Evolutionary conservation across 2,797 vertebrate species (phyloP).

Genomic region (Molossus alvarezi): DNA sequence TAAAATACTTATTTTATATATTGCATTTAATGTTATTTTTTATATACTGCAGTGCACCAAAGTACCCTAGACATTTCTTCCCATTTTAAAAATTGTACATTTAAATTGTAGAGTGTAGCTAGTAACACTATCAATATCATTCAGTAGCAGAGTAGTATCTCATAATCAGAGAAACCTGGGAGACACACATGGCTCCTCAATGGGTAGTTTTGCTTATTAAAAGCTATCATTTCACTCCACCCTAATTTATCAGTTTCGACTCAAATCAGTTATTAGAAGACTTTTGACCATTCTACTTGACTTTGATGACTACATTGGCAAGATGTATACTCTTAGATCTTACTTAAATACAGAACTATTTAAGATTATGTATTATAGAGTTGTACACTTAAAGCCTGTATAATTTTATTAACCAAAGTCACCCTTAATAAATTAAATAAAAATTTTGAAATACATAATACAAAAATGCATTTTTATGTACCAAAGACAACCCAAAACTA

Average conservation of each 20-base stretch:
- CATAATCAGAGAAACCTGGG: background rate
- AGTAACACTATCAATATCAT: background rate
- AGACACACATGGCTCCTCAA: background rate
- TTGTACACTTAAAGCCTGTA: background rate
- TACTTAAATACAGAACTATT: background rate
- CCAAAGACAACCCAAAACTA: background rate
- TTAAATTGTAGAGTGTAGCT: slow-evolving; percentile 19
- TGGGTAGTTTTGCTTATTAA: background rate
- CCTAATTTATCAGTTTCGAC: background rate
- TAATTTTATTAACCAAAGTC: background rate
- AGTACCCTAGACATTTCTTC: background rate
- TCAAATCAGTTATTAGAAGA: background rate
- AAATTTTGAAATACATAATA: background rate
- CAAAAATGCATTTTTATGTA: background rate
- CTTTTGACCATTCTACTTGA: background rate
- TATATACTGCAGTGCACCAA: background rate
- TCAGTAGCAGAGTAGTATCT: slow-evolving; percentile 1
- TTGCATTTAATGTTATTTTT: background rate
- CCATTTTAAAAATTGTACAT: background rate
- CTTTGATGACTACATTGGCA: background rate
- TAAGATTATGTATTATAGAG: background rate
- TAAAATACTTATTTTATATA: background rate
- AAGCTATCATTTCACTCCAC: background rate
- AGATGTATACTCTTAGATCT: background rate
- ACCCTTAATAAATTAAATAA: background rate